Percentiles rank a stretch among this genome's conserved stretches.
These are phyloP conservation scores for Caenorhabditis sp. DNA, from an alignment of 2,888 invertebrate genomes.

Conservation along the genomic window DNA sequence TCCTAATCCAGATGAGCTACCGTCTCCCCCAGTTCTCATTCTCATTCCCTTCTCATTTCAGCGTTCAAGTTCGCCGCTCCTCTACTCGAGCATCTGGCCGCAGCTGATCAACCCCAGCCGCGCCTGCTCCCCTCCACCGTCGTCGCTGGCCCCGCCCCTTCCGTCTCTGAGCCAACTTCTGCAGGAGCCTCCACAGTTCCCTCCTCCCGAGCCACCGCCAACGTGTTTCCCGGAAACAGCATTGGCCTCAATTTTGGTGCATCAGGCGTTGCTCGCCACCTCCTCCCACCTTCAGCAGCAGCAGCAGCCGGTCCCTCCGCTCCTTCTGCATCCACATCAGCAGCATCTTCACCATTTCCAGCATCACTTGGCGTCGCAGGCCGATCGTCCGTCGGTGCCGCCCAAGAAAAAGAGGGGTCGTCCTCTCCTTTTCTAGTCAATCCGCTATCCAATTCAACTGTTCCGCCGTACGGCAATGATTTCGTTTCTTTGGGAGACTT, in stretches of 20 bases:
- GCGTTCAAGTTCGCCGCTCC: conserved; percentile 51
- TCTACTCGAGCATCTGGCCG: conserved; percentile 56
- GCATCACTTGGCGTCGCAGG: conserved; percentile 2
- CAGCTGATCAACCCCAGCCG: conserved; percentile 25
- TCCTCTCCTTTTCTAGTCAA: conserved; percentile 60
- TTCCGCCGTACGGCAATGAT: conserved; percentile 56
- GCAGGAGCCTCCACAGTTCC: conserved; percentile 7
- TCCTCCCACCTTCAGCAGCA: conserved; percentile 20
- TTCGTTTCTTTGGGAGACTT: conserved; percentile 66
- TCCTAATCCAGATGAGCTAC: no score
- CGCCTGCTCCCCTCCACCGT: not conserved
- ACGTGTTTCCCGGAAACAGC: conserved; percentile 65
- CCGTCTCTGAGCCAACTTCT: not conserved
- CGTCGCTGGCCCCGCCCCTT: no score
- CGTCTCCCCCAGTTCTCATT: no score
- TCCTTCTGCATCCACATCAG: not conserved
- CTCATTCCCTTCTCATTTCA: conserved; percentile 10
- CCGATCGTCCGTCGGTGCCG: no score
- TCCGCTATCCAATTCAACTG: not conserved
- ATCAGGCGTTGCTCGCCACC: conserved; percentile 43
- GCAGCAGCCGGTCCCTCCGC: not conserved
- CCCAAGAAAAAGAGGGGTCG: conserved; percentile 59
- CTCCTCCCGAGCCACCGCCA: conserved; percentile 64
- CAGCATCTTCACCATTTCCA: conserved; percentile 1
- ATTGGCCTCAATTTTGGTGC: conserved; percentile 59